Evolutionary conservation across 2,113 vertebrate genomes (phyloP).

Genomic region (Corvus moneduloides): DNA sequence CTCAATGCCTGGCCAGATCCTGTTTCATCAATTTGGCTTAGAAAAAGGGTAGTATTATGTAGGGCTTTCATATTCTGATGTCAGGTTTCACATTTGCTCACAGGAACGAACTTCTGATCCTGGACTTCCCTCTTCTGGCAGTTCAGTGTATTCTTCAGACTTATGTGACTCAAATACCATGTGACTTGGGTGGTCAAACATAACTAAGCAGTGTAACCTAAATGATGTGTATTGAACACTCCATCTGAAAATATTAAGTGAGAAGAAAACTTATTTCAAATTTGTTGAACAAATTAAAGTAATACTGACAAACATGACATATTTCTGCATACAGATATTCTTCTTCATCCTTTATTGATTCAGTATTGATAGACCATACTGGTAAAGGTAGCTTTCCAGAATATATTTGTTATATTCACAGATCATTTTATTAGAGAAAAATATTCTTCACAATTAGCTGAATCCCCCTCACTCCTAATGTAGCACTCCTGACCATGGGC

Average conservation of each 20-base stretch:
- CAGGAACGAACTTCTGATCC: constrained; percentile 40
- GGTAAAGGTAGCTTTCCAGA: not conserved
- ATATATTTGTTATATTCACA: not conserved
- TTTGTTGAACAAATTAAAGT: not conserved
- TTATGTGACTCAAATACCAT: not conserved
- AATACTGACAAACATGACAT: not conserved
- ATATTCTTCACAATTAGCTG: constrained; percentile 62
- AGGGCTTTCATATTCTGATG: not conserved
- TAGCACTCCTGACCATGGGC: constrained; percentile 64
- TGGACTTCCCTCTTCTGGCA: constrained; percentile 65
- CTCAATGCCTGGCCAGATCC: not conserved
- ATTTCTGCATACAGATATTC: not conserved
- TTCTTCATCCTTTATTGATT: not conserved
- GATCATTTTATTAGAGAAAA: constrained; percentile 39
- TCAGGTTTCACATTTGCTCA: not conserved
- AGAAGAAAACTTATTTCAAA: not conserved
- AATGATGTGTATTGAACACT: not conserved
- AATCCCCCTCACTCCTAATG: constrained; percentile 44
- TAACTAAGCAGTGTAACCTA: not conserved
- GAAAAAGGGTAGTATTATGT: not conserved
- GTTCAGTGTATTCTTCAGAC: constrained; percentile 34
- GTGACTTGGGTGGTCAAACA: not conserved
- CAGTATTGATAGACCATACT: not conserved
- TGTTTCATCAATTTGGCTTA: not conserved
- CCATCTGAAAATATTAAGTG: not conserved